These are phyloP conservation scores for Sebastes cheni DNA, from an alignment of 2,797 vertebrate species.

Conservation along the genomic window DNA sequence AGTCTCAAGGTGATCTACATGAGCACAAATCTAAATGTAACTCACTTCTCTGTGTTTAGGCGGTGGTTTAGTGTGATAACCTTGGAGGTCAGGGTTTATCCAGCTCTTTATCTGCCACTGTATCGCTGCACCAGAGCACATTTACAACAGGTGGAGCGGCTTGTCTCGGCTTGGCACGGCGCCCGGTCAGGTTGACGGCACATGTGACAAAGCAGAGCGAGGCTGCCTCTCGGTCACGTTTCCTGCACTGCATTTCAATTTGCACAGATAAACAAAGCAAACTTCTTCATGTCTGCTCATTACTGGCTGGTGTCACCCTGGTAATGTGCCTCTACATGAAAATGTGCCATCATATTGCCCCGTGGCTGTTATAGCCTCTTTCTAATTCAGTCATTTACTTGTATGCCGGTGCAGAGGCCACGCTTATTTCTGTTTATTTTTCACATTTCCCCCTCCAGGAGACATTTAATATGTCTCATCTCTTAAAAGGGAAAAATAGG, in stretches of 20 bases:
- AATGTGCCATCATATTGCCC: constrained; percentile 12
- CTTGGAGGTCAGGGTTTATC: constrained; percentile 30
- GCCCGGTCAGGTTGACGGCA: constrained; percentile 42
- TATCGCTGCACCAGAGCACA: not conserved
- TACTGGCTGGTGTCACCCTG: not conserved
- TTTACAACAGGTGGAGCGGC: constrained; percentile 43
- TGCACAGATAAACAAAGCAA: constrained; percentile 4
- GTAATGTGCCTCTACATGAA: constrained; percentile 13
- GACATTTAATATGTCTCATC: constrained; percentile 49
- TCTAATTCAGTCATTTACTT: constrained; percentile 39
- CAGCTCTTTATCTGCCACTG: constrained; percentile 28
- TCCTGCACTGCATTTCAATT: not conserved
- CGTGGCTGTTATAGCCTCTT: constrained; percentile 12
- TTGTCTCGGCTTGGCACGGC: not conserved
- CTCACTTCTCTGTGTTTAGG: not conserved
- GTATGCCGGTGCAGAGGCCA: constrained; percentile 26
- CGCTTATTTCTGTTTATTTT: constrained; percentile 53
- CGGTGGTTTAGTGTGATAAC: not conserved
- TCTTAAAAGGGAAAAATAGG: constrained; percentile 25
- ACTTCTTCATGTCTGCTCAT: constrained; percentile 14
- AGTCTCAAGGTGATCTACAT: not conserved
- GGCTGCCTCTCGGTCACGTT: constrained; percentile 29
- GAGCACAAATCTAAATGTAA: not conserved
- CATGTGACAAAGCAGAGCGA: constrained; percentile 47
- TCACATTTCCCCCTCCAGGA: constrained; percentile 33